These are phyloP conservation scores for Yponomeuta sedellus DNA, from an alignment of 2,888 invertebrate species.

Conservation along the genomic window DNA sequence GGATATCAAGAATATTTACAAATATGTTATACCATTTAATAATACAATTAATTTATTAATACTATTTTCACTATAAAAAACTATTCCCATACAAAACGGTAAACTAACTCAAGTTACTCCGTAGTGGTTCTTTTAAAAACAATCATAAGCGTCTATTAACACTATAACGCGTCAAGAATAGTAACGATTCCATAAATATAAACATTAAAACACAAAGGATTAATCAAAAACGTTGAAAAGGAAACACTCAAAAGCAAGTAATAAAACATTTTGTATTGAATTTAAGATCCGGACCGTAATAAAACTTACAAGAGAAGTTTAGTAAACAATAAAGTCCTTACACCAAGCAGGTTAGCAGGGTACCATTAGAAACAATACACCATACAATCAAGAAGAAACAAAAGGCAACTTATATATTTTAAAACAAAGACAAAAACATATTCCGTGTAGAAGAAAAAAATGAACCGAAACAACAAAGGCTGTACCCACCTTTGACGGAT, in stretches of 20 bases:
- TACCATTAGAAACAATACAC: conserved; percentile 15
- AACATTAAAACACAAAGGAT: neutral
- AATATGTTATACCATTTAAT: too few relatives aligned
- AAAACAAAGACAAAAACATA: conserved; percentile 16
- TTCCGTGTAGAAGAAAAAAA: conserved; percentile 9
- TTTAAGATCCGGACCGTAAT: neutral
- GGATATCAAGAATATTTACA: too few relatives aligned
- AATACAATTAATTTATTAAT: too few relatives aligned
- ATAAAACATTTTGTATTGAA: neutral
- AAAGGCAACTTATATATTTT: conserved; percentile 11
- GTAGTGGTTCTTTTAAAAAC: too few relatives aligned
- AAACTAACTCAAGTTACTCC: too few relatives aligned
- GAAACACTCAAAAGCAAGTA: neutral
- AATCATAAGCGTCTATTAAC: too few relatives aligned
- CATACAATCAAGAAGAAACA: conserved; percentile 10
- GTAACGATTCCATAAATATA: too few relatives aligned
- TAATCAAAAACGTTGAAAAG: neutral
- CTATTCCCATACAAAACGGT: too few relatives aligned
- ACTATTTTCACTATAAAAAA: too few relatives aligned
- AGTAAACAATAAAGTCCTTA: conserved; percentile 12
- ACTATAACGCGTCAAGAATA: too few relatives aligned
- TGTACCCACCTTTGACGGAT: conserved; percentile 30
- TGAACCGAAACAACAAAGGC: conserved; percentile 28
- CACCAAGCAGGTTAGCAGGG: neutral
- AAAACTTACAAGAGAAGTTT: neutral